Evolutionary conservation across 2,888 invertebrate genomes (phyloP).

Genomic region (Drosophila pseudotakahashii): DNA sequence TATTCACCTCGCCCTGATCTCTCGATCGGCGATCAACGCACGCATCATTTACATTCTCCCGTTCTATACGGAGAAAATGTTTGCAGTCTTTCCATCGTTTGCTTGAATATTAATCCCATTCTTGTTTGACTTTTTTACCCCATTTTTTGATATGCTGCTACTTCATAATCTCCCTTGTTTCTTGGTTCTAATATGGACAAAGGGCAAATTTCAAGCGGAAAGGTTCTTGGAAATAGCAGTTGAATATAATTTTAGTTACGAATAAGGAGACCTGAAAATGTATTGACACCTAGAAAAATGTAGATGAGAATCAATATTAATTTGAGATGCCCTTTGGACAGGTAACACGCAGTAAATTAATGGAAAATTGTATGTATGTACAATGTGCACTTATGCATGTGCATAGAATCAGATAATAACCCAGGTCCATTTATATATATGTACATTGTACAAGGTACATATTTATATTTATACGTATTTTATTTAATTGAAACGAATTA

Average conservation of each 20-base stretch:
- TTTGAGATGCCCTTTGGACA: too few species aligned
- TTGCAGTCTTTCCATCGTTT: slow-evolving; percentile 31
- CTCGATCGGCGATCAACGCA: slow-evolving; percentile 19
- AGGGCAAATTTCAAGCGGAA: slow-evolving; percentile 4
- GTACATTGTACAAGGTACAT: too few species aligned
- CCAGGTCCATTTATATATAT: too few species aligned
- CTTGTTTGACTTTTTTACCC: neutral
- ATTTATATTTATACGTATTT: too few species aligned
- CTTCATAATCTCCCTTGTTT: neutral
- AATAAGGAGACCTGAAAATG: too few species aligned
- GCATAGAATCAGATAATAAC: too few species aligned
- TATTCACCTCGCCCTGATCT: slow-evolving; percentile 2
- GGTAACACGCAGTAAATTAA: too few species aligned
- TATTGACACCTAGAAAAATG: too few species aligned
- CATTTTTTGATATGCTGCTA: neutral
- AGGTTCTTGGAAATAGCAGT: neutral
- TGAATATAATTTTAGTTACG: neutral
- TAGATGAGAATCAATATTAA: too few species aligned
- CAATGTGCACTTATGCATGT: too few species aligned
- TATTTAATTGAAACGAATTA: too few species aligned
- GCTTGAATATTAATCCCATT: neutral
- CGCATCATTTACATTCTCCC: slow-evolving; percentile 33
- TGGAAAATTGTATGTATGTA: too few species aligned
- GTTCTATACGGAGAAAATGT: slow-evolving; percentile 35
- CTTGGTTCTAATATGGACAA: neutral